Base-by-base conservation (phyloP, 2,888 invertebrate species). In the Xanthia togata region DNA sequence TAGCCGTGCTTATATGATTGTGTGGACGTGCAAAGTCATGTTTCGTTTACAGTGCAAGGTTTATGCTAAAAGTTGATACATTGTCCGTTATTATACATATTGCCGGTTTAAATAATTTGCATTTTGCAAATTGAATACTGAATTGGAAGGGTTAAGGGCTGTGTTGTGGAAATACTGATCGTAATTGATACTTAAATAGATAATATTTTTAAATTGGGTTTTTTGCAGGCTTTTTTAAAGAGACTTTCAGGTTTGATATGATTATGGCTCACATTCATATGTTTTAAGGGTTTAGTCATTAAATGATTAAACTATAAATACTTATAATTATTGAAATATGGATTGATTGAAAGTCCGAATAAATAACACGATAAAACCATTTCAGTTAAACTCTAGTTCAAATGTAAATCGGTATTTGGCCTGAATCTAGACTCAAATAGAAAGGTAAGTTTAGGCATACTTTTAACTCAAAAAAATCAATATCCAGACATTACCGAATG, bases 21-120 rank as follows among this genome's bases (percentile, higher is more conserved):
- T 87, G 89, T 88, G 89, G 87, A 90, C 90, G 89, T 91, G 90
- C 89, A 89, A 91, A 92, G 85, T 91, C 88, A 89, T 90, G 90
- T 87, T 86, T 72, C 78, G 85, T 88, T 81, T 79, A 80, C 83
- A 82, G 81, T 84, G 83, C 79, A 82, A 83, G 78, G 83, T 86
- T 87, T 88, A 86, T 82, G 83, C 78, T 81, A 72, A 85, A 90
- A 90, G 84, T 89, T 90, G 86, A 86, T 91, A 89, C 89, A 89
- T 89, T 89, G 90, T 84, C 86, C 65, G 69, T 70, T 77, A 86
- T 74, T 81, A 84, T 84, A 85, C 78, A 87, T 81, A 77, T 77
- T 75, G 80, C 57, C 20, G 70, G 84, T 65, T 76, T 80, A 78
- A 78, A 79, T 35, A 53, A 87, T 88, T 87, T 82, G 79, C 88